Evolutionary conservation across 2,888 invertebrate species (phyloP), one percentile per base, ranked within the genome.

Genomic region (Stenodera caucasica): DNA sequence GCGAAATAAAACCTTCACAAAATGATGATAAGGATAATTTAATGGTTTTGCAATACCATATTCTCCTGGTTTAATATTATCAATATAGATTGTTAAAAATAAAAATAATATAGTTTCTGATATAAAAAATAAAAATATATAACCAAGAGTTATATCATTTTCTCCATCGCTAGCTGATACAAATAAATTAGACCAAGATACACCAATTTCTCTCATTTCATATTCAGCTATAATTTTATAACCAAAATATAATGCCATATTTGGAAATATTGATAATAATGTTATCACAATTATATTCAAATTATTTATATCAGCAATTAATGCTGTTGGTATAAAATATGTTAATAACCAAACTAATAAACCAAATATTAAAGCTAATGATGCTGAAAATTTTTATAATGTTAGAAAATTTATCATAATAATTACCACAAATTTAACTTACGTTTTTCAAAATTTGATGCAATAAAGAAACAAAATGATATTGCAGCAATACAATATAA

Each of bases 361-460:
- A 7, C 79, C 79, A 5, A 74, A 60, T 49, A 78, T 67, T 61
- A 78, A 76, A 3, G 79, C 78, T 37, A 78, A 63, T 14, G 75
- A 72, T 12, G 80, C 79, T 80, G 58, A 21, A 73, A 55, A 29
- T n/a, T n/a, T n/a, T n/a, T n/a, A n/a, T n/a, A n/a, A n/a, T n/a
- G n/a, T n/a, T n/a, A n/a, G n/a, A n/a, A n/a, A n/a, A n/a, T n/a
- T n/a, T n/a, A n/a, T n/a, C n/a, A 51, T 4, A 8, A 49, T 18
- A n/a, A 29, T 8, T n/a, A n/a, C n/a, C n/a, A n/a, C 11, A 55
- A 54, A 33, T 21, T n/a, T 14, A 65, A 78, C 80, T 82, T 82
- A 91, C 91, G 90, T 84, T 86, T 89, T 1, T 86, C 87, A 77
- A 93, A 93, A 62, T 91, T 83, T 0, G 89, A 86, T 69, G 91